These are phyloP conservation scores for Montipora efflorescens DNA, from an alignment of 64 coral and sea anemone species.

Conservation along the genomic window DNA sequence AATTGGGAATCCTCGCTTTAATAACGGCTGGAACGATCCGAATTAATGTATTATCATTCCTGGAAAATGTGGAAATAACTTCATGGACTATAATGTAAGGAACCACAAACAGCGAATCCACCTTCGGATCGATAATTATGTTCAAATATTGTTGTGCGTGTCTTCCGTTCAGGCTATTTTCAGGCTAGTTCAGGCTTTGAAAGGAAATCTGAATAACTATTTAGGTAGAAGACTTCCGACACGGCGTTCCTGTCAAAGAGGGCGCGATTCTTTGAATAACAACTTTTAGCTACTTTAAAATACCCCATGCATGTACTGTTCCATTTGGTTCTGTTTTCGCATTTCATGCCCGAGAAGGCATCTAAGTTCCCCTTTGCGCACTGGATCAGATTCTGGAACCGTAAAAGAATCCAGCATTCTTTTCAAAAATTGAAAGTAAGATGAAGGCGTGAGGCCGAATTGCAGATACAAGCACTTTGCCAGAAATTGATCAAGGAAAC, in stretches of 20 bases:
- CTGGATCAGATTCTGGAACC: neutral
- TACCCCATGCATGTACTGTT: neutral
- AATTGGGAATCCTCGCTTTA: no score
- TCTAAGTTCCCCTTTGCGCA: neutral
- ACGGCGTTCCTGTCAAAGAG: neutral
- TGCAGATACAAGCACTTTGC: conserved; percentile 21
- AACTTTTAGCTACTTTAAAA: no score
- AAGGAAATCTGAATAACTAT: conserved; percentile 32
- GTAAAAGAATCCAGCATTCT: neutral
- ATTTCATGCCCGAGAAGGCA: no score
- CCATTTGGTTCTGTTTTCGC: no score
- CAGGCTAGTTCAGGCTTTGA: neutral
- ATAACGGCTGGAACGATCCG: no score
- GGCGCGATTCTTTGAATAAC: neutral
- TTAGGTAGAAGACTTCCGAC: conserved; percentile 18
- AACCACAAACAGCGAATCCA: no score
- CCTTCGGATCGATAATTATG: neutral
- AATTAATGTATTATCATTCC: no score
- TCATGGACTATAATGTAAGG: no score
- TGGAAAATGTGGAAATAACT: no score
- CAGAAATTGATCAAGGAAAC: neutral
- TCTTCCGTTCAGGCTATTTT: neutral
- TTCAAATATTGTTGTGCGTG: neutral
- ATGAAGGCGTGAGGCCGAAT: neutral
- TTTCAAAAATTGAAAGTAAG: neutral